Evolutionary conservation across 2,113 vertebrate species (phyloP).

Genomic region (Seriola dumerili): DNA sequence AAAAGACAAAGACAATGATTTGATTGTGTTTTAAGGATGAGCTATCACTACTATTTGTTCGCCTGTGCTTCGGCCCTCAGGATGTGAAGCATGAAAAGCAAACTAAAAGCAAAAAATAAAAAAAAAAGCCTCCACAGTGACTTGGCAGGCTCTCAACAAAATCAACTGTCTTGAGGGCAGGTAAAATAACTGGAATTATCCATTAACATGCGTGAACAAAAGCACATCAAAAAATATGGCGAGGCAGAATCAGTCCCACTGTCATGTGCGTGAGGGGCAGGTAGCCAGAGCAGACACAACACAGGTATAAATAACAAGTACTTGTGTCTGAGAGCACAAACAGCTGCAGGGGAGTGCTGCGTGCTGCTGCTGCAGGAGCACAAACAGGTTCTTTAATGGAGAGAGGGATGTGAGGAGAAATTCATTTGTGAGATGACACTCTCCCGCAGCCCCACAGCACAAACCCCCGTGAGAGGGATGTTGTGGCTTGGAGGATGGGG

Average conservation of each 20-base stretch:
- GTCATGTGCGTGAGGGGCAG: conserved; percentile 32
- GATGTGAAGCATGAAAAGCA: conserved; percentile 4
- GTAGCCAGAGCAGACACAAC: conserved; percentile 38
- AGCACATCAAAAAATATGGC: not conserved
- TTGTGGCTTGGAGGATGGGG: conserved; percentile 46
- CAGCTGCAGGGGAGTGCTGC: conserved; percentile 62
- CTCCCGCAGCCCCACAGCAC: conserved; percentile 64
- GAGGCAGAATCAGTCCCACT: conserved; percentile 5
- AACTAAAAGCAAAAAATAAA: not conserved
- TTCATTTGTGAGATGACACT: conserved; percentile 80
- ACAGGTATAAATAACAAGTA: conserved; percentile 68
- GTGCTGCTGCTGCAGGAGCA: conserved; percentile 54
- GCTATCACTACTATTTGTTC: conserved; percentile 4
- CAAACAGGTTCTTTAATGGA: conserved; percentile 78
- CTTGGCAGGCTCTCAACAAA: conserved; percentile 7
- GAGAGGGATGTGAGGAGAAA: conserved; percentile 79
- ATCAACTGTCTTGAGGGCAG: not conserved
- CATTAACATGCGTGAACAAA: conserved; percentile 17
- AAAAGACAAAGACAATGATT: not conserved
- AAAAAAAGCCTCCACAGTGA: not conserved
- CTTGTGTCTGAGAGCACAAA: conserved; percentile 64
- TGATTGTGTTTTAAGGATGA: not conserved
- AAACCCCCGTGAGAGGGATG: conserved; percentile 66
- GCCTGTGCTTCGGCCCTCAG: conserved; percentile 1
- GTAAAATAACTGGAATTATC: not conserved